Percentiles rank a stretch among this genome's conserved stretches.
phyloP scores from a whole-genome alignment of 2,888 invertebrate species.

The Uloborus plumipes region DNA sequence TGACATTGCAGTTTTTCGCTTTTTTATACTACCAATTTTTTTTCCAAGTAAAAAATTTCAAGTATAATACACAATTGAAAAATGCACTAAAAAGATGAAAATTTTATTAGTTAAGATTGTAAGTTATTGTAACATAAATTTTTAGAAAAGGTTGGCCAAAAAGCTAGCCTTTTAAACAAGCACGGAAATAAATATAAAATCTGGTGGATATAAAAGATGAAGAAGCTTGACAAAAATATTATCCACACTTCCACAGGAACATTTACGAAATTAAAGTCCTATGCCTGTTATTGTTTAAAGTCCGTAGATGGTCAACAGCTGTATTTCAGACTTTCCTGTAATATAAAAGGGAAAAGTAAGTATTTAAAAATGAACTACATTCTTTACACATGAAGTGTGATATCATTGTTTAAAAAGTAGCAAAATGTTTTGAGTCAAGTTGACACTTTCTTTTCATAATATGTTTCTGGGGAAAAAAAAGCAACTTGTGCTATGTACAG shows the following conservation, averaged over 20 bases:
- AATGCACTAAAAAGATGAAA: conserved; percentile 42
- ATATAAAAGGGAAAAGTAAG: neutral
- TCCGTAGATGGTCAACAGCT: conserved; percentile 21
- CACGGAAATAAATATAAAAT: conserved; percentile 63
- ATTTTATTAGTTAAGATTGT: conserved; percentile 51
- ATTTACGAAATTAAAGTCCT: conserved; percentile 45
- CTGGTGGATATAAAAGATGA: conserved; percentile 63
- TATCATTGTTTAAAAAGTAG: neutral
- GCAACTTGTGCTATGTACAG: too few relatives aligned
- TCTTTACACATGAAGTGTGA: neutral
- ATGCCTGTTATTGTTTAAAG: conserved; percentile 14
- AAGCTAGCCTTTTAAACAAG: conserved; percentile 57
- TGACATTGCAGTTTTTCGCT: too few relatives aligned
- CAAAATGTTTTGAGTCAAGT: too few relatives aligned
- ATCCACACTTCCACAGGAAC: conserved; percentile 61
- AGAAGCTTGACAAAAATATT: conserved; percentile 62
- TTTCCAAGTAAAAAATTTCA: too few relatives aligned
- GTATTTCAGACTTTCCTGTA: neutral
- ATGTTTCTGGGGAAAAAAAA: too few relatives aligned
- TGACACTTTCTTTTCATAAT: too few relatives aligned
- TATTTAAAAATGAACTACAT: neutral
- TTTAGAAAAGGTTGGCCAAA: conserved; percentile 42
- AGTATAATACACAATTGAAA: too few relatives aligned
- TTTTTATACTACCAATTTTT: too few relatives aligned
- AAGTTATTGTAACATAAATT: conserved; percentile 47